Conservation (phyloP, 2,797 vertebrate species). For the Aeoliscus strigatus region DNA sequence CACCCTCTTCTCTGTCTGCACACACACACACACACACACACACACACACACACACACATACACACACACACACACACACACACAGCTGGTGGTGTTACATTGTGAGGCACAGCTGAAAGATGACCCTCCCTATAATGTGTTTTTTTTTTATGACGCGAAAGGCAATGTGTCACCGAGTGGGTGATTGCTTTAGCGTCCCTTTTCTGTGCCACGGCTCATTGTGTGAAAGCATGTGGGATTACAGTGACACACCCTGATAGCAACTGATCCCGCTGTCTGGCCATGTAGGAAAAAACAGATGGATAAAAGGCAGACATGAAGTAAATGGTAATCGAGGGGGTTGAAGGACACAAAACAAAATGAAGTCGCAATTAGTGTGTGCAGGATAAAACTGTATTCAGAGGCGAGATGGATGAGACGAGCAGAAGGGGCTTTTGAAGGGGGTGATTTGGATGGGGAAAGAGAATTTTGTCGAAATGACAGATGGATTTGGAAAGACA, state of each 20-base stretch:
- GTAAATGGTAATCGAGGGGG: background rate
- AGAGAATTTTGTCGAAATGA: background rate
- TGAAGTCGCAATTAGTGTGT: conserved; percentile 21
- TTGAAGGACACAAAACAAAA: conserved; percentile 9
- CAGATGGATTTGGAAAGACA: conserved; percentile 17
- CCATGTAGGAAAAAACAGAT: conserved; percentile 8
- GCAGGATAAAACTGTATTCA: conserved; percentile 30
- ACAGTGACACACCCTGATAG: conserved; percentile 25
- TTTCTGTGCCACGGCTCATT: conserved; percentile 16
- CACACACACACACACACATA: no score
- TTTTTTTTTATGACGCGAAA: conserved; percentile 44
- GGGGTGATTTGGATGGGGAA: background rate
- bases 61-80: conserved; percentile 1
- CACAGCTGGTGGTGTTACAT: conserved; percentile 28
- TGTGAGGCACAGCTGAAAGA: conserved; percentile 34
- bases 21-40: conserved; percentile 22
- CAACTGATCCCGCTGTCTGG: conserved; percentile 14
- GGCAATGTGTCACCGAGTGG: conserved; percentile 24
- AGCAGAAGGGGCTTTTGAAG: conserved; percentile 12
- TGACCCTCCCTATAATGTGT: conserved; percentile 48
- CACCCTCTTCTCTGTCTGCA: background rate
- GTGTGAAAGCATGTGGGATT: conserved; percentile 41
- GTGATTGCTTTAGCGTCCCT: conserved; percentile 32
- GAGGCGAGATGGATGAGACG: conserved; percentile 18
- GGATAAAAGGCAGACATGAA: conserved; percentile 10